Base-by-base conservation (phyloP, 2,888 invertebrate genomes). In the Dugesia japonica region DNA sequence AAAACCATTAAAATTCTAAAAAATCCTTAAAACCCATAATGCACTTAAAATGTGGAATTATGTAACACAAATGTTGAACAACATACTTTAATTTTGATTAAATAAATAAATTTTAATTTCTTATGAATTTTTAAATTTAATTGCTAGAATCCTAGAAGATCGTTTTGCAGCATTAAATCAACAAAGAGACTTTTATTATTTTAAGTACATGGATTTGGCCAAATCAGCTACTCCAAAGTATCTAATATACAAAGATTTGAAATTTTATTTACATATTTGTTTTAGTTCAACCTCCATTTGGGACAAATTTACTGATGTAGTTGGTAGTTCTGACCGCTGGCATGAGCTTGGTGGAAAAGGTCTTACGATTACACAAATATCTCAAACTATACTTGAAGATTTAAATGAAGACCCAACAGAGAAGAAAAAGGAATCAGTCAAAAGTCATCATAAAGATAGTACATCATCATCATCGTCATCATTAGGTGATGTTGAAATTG, bases 121-220 rank as follows among this genome's bases (percentile, higher is more conserved):
- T n/a, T n/a, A n/a, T n/a, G n/a, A n/a, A n/a, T n/a, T n/a, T n/a
- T n/a, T n/a, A n/a, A n/a, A n/a, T n/a, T n/a, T n/a, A n/a, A n/a
- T n/a, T 38, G 38, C 17, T 17, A 56, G 56, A 23, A 20, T 23
- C 7, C 17, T 56, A n/a, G 56, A 56, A 56, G 56, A 56, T 20
- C 56, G 56, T 7, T 56, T 13, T n/a, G 17, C 56, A 9, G 56
- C 56, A 13, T 56, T 56, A 56, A 56, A 56, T 56, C 56, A 56
- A 56, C 56, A 56, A n/a, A 56, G 56, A n/a, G 56, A 56, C 17
- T 56, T 56, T 23, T 56, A 56, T 56, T 56, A 56, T 56, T 23
- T 56, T 7, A 56, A 56, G 17, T 56, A 56, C 17, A 56, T 56
- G 56, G 56, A 56, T n/a, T 56, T 56, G n/a, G 56, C 56, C 1